phyloP scores from a whole-genome alignment of 2,113 vertebrate species.

The Archilochus colubris region DNA sequence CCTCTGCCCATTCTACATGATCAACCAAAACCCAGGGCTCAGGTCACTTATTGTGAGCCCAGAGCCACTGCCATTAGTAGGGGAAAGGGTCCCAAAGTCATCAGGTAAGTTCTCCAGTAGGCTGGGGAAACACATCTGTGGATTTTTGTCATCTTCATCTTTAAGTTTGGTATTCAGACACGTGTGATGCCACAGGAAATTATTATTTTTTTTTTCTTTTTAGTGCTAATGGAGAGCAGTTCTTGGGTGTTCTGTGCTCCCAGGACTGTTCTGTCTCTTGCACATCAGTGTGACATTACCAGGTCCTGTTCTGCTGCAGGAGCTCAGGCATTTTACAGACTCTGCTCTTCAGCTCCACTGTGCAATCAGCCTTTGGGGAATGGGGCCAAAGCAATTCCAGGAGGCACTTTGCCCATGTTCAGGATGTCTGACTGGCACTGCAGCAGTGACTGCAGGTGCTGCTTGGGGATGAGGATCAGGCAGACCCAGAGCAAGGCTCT shows the following conservation, averaged over 20 bases:
- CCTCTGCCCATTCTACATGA: conserved; percentile 92
- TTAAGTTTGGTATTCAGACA: neutral
- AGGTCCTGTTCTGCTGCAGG: neutral
- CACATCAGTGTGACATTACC: neutral
- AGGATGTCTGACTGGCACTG: neutral
- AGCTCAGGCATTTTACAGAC: neutral
- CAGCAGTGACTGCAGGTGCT: neutral
- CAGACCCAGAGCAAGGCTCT: neutral
- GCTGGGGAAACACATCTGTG: neutral
- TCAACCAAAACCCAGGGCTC: conserved; percentile 87
- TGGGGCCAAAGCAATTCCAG: neutral
- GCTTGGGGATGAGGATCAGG: neutral
- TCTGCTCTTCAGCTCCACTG: neutral
- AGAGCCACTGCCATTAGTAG: conserved; percentile 69
- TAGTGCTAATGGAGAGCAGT: neutral
- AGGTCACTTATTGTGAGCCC: conserved; percentile 78
- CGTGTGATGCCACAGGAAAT: neutral
- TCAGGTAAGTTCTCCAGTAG: conserved; percentile 72
- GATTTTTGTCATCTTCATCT: neutral
- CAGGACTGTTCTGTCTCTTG: neutral
- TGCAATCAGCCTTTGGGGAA: neutral
- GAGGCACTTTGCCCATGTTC: neutral
- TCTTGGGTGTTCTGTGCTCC: neutral
- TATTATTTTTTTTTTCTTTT: neutral
- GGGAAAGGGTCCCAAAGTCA: conserved; percentile 82